Evolutionary conservation across 1,140 invertebrate genomes (phyloP), one percentile per base, ranked within the genome.

Genomic region (Caerostris darwini): DNA sequence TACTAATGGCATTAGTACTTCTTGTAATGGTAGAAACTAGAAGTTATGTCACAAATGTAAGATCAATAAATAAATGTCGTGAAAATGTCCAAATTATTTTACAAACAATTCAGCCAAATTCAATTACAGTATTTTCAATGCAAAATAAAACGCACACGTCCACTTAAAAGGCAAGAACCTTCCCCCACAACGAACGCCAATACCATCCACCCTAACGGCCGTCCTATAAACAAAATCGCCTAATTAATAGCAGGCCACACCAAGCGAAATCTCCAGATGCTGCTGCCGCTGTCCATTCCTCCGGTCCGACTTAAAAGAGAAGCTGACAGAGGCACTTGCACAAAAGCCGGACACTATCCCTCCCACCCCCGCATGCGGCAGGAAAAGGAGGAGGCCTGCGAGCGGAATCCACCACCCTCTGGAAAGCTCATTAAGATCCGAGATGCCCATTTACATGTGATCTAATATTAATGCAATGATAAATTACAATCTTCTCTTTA

Each of bases 381-480:
- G 67, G 90, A 82, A 91, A 93, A 88, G 89, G 89, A 90, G 50
- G 34, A 34, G 34, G 34, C 34, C 34, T 90, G 56, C 10, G 19
- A 54, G 90, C 57, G 59, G 57, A 92, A 69, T 64, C 87, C 89
- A 7, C 19, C 12, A 19, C 34, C 8, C 77, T 19, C 58, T 12
- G 83, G 92, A 93, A 93, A 94, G 85, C 93, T 94, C 93, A 90
- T 94, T 94, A 94, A 83, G 87, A 56, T 19, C 64, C 64, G 59
- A 34, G 85, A 57, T 94, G 85, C 93, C 93, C 93, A 94, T 94
- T 94, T 94, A 94, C 93, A 94, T 94, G 93, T 90, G 93, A 94
- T 94, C 93, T 94, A 94, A 94, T 94, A 94, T 94, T 94, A 94
- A 94, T 94, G 93, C 87, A 94, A 94, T 94, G 87, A 94, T 94